A percentile compares a stretch with the other conserved stretches of the same genome.
phyloP scores from a whole-genome alignment of 1,140 invertebrate species.

The Heliconius melpomene region DNA sequence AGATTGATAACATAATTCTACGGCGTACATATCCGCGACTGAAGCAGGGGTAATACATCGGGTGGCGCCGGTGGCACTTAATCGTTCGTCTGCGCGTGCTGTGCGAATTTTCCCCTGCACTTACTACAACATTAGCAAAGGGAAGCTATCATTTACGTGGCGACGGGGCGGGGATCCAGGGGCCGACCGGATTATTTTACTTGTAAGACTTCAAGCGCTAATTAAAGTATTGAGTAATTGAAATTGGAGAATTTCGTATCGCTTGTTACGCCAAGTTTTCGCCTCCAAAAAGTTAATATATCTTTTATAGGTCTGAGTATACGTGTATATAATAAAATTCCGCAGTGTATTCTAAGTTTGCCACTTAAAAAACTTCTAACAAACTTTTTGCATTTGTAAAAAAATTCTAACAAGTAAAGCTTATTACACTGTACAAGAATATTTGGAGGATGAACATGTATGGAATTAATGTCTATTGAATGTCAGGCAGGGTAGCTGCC shows the following conservation, averaged over 20 bases:
- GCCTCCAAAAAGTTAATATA: too few relatives aligned
- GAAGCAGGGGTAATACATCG: conserved; percentile 56
- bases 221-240: conserved; percentile 42
- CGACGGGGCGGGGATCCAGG: conserved; percentile 58
- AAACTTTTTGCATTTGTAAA: too few relatives aligned
- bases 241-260: conserved; percentile 27
- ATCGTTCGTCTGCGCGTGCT: conserved; percentile 68
- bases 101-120: conserved; percentile 69
- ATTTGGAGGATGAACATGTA: too few relatives aligned
- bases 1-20: conserved; percentile 39
- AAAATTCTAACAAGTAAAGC: too few relatives aligned
- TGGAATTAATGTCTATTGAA: too few relatives aligned
- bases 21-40: conserved; percentile 29
- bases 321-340: too few relatives aligned
- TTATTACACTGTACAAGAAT: not conserved
- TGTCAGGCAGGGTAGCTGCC: too few relatives aligned
- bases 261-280: too few relatives aligned
- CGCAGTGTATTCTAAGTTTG: too few relatives aligned
- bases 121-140: conserved; percentile 61
- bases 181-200: conserved; percentile 40
- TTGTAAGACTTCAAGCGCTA: conserved; percentile 39
- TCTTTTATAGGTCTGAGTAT: too few relatives aligned
- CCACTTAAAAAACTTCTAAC: too few relatives aligned
- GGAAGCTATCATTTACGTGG: conserved; percentile 76
- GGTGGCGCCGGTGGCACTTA: conserved; percentile 67